Conservation (phyloP, 2,888 invertebrate genomes). For the Stramonita haemastoma region DNA sequence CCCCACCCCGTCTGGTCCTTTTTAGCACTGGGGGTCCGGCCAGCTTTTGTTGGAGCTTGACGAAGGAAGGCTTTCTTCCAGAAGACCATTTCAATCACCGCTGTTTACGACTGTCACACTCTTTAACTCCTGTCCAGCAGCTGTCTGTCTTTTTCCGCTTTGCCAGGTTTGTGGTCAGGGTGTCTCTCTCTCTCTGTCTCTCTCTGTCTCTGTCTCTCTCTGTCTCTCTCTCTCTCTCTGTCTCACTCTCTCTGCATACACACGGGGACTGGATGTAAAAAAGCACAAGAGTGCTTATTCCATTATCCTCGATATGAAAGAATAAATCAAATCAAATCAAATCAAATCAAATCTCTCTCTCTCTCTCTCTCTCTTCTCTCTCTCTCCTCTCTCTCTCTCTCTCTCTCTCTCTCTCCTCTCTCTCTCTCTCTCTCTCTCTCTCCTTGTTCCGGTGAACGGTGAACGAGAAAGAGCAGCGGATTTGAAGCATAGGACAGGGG, state of each 20-base stretch:
- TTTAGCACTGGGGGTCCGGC: neutral
- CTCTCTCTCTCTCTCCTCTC: neutral
- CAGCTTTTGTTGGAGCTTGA: neutral
- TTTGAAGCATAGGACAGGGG: too few species aligned
- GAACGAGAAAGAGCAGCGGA: too few species aligned
- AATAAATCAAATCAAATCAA: too few species aligned
- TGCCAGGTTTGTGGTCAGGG: neutral
- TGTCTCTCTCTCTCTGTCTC: neutral
- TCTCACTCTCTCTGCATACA: too few species aligned
- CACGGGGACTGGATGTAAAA: too few species aligned
- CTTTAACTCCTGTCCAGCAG: neutral
- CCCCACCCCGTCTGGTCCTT: neutral
- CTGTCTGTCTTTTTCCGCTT: neutral
- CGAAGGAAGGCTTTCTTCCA: neutral
- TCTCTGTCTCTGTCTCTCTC: neutral
- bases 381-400: neutral
- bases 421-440: neutral
- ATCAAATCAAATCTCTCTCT: too few species aligned
- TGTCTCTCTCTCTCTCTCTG: neutral
- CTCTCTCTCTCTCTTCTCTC: neutral
- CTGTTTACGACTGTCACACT: slow-evolving; percentile 28
- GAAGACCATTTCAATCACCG: slow-evolving; percentile 17
- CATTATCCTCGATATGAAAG: too few species aligned
- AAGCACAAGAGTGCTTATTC: too few species aligned
- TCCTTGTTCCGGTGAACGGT: neutral